Evolutionary conservation across 2,888 invertebrate species (phyloP).

Genomic region (Patella pellucida): DNA sequence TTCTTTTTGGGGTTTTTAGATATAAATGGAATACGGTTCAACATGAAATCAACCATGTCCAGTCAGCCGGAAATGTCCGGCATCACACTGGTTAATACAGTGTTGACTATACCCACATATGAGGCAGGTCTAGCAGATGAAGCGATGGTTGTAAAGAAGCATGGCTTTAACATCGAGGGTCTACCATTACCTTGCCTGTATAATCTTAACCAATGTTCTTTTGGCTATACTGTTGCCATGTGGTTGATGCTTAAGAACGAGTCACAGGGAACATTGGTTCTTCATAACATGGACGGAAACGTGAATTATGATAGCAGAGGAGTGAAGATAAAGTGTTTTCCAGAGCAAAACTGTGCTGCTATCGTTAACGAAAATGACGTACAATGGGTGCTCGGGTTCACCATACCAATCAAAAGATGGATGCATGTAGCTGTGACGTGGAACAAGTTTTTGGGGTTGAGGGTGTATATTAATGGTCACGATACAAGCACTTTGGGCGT

Average conservation of each 20-base stretch:
- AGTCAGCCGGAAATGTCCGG: too few species aligned
- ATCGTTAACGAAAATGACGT: background rate
- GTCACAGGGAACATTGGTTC: background rate
- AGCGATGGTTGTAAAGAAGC: conserved; percentile 16
- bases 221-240: conserved; percentile 28
- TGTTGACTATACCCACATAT: background rate
- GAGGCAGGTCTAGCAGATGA: conserved; percentile 5
- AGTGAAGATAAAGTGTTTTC: background rate
- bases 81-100: too few species aligned
- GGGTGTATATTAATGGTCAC: conserved; percentile 33
- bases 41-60: too few species aligned
- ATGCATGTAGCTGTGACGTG: conserved; percentile 31
- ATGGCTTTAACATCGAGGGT: conserved; percentile 23
- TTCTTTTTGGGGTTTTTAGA: background rate
- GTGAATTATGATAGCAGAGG: background rate
- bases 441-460: conserved; percentile 28
- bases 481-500: conserved; percentile 19
- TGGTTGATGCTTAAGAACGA: conserved; percentile 26
- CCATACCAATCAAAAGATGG: conserved; percentile 24
- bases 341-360: background rate
- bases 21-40: background rate
- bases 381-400: conserved; percentile 26
- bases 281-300: background rate
- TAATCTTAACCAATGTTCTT: conserved; percentile 25
- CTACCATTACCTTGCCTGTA: conserved; percentile 22